These are phyloP conservation scores for Drosophila macrospina DNA, from an alignment of 2,888 invertebrate species.

Conservation along the genomic window DNA sequence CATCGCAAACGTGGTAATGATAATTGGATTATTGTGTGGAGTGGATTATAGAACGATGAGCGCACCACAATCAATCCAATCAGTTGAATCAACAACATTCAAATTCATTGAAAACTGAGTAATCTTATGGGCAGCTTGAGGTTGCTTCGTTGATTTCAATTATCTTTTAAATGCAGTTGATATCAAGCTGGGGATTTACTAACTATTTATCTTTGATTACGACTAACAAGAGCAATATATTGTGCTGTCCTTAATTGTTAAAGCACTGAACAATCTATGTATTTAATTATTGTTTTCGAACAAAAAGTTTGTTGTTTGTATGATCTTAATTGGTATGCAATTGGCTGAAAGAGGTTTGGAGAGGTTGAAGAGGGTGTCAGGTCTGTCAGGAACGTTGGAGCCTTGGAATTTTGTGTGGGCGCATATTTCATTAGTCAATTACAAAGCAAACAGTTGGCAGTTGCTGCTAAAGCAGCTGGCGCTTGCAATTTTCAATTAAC, in stretches of 20 bases:
- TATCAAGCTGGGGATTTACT: too few relatives aligned
- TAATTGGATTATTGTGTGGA: conserved; percentile 33
- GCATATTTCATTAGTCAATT: conserved; percentile 74
- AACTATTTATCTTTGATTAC: too few relatives aligned
- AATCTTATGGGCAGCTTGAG: neutral
- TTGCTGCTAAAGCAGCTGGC: conserved; percentile 35
- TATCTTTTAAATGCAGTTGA: neutral
- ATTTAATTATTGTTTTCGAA: too few relatives aligned
- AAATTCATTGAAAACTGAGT: neutral
- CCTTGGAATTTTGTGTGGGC: conserved; percentile 18
- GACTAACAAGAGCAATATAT: too few relatives aligned
- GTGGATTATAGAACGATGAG: conserved; percentile 6
- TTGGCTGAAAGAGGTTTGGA: conserved; percentile 4
- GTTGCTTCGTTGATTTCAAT: neutral
- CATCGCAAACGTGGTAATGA: conserved; percentile 18
- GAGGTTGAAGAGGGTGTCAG: neutral
- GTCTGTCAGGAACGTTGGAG: neutral
- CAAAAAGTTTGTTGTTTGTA: neutral
- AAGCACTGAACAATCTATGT: too few relatives aligned
- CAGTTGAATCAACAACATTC: conserved; percentile 35
- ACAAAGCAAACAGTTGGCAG: conserved; percentile 65
- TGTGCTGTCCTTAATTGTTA: too few relatives aligned
- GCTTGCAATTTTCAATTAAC: conserved; percentile 74
- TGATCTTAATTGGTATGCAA: conserved; percentile 58
- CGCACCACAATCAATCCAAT: conserved; percentile 21